Percentiles rank a stretch among this genome's conserved stretches.
Evolutionary conservation across 2,888 invertebrate genomes (phyloP).

Genomic region (Cheiracanthium punctorium): DNA sequence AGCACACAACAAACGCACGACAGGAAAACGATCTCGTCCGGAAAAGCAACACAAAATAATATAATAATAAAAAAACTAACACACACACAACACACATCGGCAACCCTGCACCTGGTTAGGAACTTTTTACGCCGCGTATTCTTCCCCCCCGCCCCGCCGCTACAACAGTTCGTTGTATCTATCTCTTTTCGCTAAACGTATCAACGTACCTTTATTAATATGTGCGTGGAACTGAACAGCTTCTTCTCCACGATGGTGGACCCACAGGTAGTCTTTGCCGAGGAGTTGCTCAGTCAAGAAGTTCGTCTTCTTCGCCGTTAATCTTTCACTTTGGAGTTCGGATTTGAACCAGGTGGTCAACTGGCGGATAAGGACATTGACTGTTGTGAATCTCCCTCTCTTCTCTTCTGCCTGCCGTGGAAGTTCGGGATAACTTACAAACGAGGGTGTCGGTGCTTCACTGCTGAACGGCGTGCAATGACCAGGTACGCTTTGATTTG

Average conservation of each 20-base stretch:
- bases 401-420: no score
- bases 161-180: background rate
- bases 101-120: slow-evolving; percentile 1
- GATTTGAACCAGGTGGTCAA: background rate
- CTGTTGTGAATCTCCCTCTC: background rate
- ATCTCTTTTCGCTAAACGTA: background rate
- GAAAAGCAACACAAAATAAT: no score
- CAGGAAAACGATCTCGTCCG: background rate
- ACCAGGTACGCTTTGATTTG: background rate
- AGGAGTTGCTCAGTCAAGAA: background rate
- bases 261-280: background rate
- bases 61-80: no score
- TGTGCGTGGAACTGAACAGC: background rate
- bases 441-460: background rate
- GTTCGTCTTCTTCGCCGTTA: background rate
- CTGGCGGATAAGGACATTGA: background rate
- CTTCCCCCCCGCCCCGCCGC: no score
- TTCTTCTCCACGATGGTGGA: background rate
- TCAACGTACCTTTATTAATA: background rate
- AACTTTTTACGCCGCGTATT: background rate
- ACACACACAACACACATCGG: background rate
- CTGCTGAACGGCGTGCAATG: background rate
- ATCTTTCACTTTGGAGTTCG: background rate
- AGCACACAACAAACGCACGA: background rate
- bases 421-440: background rate